Percentiles rank a stretch among this genome's conserved stretches.
phyloP scores from a whole-genome alignment of 64 coral and sea anemone species.

The Cladopsammia gracilis region DNA sequence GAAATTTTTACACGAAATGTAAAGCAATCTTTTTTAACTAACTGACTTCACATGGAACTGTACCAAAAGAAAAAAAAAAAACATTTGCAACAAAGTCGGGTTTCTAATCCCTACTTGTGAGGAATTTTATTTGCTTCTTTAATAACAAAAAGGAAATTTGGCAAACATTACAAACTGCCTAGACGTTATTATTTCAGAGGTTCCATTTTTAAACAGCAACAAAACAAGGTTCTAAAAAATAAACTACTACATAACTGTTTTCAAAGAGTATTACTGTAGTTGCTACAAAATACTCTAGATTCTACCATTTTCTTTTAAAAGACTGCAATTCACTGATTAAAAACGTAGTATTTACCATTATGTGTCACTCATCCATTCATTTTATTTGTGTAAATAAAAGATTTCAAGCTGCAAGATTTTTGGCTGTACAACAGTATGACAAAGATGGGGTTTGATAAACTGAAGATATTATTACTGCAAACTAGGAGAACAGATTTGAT shows the following conservation, averaged over 20 bases:
- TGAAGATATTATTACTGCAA: background rate
- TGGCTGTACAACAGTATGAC: no score
- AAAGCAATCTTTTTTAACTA: no score
- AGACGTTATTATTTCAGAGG: background rate
- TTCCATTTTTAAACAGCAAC: background rate
- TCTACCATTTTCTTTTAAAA: no score
- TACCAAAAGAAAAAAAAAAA: no score
- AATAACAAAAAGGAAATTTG: background rate
- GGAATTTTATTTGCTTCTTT: background rate
- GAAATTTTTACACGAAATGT: no score
- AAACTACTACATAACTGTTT: background rate
- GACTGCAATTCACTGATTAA: conserved; percentile 12
- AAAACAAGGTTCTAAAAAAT: background rate
- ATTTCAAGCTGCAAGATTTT: background rate
- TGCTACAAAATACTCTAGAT: no score
- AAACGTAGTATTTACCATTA: conserved; percentile 32
- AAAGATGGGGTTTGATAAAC: no score
- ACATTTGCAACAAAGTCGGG: background rate
- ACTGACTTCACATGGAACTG: no score
- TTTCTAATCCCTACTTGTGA: background rate
- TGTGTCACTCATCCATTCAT: conserved; percentile 13
- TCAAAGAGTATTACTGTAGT: background rate
- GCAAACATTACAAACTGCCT: background rate
- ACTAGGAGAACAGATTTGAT: background rate
- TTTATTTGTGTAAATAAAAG: conserved; percentile 21